Conservation (phyloP, 1,140 invertebrate species). For the Drosophila insularis region DNA sequence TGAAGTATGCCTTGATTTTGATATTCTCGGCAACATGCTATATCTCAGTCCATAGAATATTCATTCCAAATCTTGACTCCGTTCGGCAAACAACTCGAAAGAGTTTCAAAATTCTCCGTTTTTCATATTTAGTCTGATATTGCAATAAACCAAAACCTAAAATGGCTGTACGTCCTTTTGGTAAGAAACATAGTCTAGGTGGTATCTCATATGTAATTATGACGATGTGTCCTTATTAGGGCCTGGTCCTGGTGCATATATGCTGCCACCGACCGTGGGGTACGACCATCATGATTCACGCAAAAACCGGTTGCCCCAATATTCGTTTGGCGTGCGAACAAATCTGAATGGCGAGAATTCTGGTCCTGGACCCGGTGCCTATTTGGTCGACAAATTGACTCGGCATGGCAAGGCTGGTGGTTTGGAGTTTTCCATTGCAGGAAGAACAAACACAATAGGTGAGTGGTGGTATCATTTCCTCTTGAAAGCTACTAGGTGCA, state of each 20-base stretch:
- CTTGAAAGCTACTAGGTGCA: neutral
- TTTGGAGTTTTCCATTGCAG: constrained; percentile 76
- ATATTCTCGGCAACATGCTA: neutral
- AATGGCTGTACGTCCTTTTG: constrained; percentile 58
- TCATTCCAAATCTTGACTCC: constrained; percentile 31
- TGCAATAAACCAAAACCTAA: constrained; percentile 42
- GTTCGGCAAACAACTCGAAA: constrained; percentile 55
- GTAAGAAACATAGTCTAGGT: constrained; percentile 31
- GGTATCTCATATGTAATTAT: neutral
- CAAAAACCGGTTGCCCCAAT: constrained; percentile 85
- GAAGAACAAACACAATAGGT: constrained; percentile 51
- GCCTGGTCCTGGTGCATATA: constrained; percentile 86
- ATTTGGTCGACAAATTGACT: constrained; percentile 65
- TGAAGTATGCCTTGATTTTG: constrained; percentile 21
- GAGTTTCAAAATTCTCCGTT: constrained; percentile 53
- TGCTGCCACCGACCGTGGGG: constrained; percentile 84
- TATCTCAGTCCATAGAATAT: neutral
- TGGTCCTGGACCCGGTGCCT: constrained; percentile 72
- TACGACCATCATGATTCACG: constrained; percentile 84
- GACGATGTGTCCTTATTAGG: constrained; percentile 69
- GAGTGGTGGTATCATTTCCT: neutral
- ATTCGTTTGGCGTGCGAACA: constrained; percentile 84
- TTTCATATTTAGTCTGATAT: constrained; percentile 58
- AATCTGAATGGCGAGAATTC: constrained; percentile 7
- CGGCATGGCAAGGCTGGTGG: constrained; percentile 58